Evolutionary conservation across 2,113 vertebrate genomes (phyloP).

Genomic region (Centrocercus urophasianus): DNA sequence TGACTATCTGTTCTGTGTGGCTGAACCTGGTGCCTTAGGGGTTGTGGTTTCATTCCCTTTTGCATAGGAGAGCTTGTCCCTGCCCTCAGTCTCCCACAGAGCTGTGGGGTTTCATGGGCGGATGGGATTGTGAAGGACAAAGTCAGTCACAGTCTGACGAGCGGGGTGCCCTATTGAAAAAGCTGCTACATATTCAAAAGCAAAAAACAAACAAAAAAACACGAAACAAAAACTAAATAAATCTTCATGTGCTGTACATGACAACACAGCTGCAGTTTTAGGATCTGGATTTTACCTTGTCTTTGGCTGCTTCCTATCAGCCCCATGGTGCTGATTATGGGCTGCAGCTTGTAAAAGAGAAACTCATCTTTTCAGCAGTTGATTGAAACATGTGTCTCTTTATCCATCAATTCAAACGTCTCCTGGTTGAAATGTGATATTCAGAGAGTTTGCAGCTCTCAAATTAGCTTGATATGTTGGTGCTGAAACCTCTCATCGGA

Average conservation of each 20-base stretch:
- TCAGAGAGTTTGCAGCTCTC: neutral
- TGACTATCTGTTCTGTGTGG: rapidly evolving
- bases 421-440: neutral
- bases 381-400: neutral
- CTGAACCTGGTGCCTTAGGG: neutral
- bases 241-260: rapidly evolving
- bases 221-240: neutral
- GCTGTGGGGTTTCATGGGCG: rapidly evolving
- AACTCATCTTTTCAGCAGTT: neutral
- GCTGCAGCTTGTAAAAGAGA: rapidly evolving
- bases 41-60: neutral
- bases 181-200: neutral
- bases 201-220: neutral
- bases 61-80: neutral
- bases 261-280: neutral
- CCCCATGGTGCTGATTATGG: neutral
- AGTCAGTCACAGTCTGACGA: neutral
- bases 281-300: neutral
- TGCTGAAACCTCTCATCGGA: rapidly evolving
- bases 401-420: neutral
- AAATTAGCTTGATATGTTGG: neutral
- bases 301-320: neutral
- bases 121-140: neutral
- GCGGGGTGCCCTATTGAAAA: neutral
- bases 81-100: neutral